These are phyloP conservation scores for Drosophila mauritiana DNA, from an alignment of 1,140 invertebrate species.

Conservation along the genomic window DNA sequence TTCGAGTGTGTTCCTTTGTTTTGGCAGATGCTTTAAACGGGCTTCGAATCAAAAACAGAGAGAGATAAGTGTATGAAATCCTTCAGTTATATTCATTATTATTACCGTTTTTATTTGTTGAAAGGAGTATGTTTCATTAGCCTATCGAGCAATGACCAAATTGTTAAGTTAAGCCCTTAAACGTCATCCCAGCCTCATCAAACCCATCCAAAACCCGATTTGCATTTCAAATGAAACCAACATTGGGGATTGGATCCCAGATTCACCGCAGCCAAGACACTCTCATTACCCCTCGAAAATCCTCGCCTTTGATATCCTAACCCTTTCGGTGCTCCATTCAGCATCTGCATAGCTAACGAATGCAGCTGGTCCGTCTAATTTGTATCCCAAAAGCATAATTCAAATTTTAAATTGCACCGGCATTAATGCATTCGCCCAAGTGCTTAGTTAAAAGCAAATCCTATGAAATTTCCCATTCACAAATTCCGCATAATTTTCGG, in stretches of 20 bases:
- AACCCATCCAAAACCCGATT: slow-evolving; percentile 12
- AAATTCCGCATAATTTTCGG: slow-evolving; percentile 69
- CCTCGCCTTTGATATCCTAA: slow-evolving; percentile 45
- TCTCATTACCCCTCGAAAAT: slow-evolving; percentile 32
- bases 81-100: neutral
- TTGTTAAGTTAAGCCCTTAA: neutral
- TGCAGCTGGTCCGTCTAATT: slow-evolving; percentile 44
- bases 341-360: slow-evolving; percentile 46
- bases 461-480: slow-evolving; percentile 39
- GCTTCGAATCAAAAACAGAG: too few relatives aligned
- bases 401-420: slow-evolving; percentile 72
- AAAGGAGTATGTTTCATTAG: neutral
- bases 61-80: too few relatives aligned
- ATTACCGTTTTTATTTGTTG: neutral
- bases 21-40: too few relatives aligned
- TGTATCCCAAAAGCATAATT: slow-evolving; percentile 73
- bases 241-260: slow-evolving; percentile 4
- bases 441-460: slow-evolving; percentile 67
- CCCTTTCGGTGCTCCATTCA: slow-evolving; percentile 9
- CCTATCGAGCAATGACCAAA: neutral
- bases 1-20: neutral
- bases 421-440: slow-evolving; percentile 61
- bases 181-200: neutral
- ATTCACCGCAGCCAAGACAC: slow-evolving; percentile 7
- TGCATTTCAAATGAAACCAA: slow-evolving; percentile 40